Evolutionary conservation across 2,113 vertebrate genomes (phyloP).

Genomic region (Miniopterus natalensis): DNA sequence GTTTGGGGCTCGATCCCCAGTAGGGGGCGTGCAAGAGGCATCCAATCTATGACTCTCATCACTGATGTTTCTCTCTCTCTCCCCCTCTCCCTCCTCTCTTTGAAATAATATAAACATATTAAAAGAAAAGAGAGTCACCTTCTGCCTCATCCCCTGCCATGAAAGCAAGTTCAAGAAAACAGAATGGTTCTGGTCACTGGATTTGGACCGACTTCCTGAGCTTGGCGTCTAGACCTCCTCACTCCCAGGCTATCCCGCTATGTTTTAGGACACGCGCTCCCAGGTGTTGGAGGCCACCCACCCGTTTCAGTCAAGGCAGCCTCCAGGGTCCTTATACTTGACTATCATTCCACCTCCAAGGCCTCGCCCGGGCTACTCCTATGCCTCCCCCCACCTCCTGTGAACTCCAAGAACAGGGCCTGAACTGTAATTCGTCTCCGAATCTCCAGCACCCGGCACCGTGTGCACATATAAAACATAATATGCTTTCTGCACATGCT

Average conservation of each 20-base stretch:
- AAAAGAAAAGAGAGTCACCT: background rate
- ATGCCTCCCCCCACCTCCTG: background rate
- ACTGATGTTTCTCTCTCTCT: too few relatives aligned
- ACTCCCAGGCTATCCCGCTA: background rate
- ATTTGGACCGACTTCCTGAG: background rate
- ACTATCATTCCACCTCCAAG: background rate
- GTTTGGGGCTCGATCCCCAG: too few relatives aligned
- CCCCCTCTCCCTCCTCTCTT: too few relatives aligned
- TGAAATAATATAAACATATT: too few relatives aligned
- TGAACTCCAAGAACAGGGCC: background rate
- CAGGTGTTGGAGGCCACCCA: background rate
- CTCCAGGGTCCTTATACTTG: background rate
- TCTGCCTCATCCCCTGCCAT: background rate
- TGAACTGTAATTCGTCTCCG: background rate
- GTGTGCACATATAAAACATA: background rate
- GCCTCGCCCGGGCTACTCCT: background rate
- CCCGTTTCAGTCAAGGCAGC: background rate
- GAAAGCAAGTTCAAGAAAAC: background rate
- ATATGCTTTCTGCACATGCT: background rate
- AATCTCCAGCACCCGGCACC: background rate
- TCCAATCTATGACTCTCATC: too few relatives aligned
- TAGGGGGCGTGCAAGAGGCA: too few relatives aligned
- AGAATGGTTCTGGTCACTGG: background rate
- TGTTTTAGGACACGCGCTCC: background rate
- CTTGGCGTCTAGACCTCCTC: background rate